A percentile compares a stretch with the other conserved stretches of the same genome.
Conservation (phyloP, 2,888 invertebrate species). For the Notodromas monacha region DNA sequence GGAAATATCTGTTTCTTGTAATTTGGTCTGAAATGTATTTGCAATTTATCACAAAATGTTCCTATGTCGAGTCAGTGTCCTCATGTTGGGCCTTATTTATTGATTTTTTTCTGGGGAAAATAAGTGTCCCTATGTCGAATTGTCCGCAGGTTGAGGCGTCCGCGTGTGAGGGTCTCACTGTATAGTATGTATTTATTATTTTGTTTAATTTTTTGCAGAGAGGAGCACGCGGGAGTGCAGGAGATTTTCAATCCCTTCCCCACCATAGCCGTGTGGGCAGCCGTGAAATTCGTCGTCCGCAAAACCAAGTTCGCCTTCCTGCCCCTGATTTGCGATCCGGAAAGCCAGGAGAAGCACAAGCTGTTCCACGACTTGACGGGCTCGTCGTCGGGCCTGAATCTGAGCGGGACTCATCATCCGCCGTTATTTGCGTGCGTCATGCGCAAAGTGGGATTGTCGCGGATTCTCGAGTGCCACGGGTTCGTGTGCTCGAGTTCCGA, state of each 20-base stretch:
- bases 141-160: too few relatives aligned
- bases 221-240: conserved; percentile 12
- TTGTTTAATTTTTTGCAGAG: too few relatives aligned
- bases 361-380: conserved; percentile 11
- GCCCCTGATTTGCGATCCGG: conserved; percentile 44
- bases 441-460: conserved; percentile 28
- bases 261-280: conserved; percentile 72
- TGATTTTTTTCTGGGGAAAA: too few relatives aligned
- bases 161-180: too few relatives aligned
- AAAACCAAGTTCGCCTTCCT: conserved; percentile 31
- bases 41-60: too few relatives aligned
- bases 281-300: conserved; percentile 39
- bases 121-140: too few relatives aligned
- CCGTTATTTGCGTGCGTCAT: conserved; percentile 67
- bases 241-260: conserved; percentile 38
- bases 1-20: too few relatives aligned
- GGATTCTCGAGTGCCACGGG: conserved; percentile 56
- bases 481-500: conserved; percentile 62
- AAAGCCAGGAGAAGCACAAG: conserved; percentile 10
- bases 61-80: too few relatives aligned
- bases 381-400: too few relatives aligned
- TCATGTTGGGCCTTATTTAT: too few relatives aligned
- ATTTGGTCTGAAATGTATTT: too few relatives aligned
- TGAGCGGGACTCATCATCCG: conserved; percentile 23
- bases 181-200: too few relatives aligned